Base-by-base conservation (phyloP, 2,888 invertebrate species). In the Ligdia adustata region DNA sequence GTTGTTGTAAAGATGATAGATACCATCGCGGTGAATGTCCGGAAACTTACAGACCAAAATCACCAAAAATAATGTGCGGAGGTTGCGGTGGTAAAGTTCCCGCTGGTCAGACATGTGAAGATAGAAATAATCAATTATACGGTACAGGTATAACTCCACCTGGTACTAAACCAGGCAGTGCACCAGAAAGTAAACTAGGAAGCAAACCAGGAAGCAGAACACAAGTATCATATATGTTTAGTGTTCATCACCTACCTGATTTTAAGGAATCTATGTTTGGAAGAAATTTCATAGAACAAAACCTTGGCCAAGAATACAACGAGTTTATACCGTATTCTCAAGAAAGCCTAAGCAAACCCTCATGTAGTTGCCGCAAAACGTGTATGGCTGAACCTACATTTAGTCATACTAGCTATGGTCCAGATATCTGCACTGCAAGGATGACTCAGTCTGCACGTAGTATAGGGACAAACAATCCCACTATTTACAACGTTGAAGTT, bases 1-100 rank as follows among this genome's bases (percentile, higher is more conserved):
- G 90, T 67, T 57, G 60, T 34, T 89, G 90, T 54, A 83, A 83
- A 59, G 85, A 90, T 41, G 88, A 90, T 28, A 72, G 76, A 5
- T 81, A 72, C 71, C 89, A 89, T 61, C 79, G 85, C 43, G 81
- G 79, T 2, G 62, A 62, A 3, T 85, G 87, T 57, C 82, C 81
- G 6, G 72, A 72, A 16, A 69, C 61, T 22, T n/a, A 6, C 12
- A 31, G 55, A 40, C 46, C 42, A 14, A 53, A 61, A 39, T 51
- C 39, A 32, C 26, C 32, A 35, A 32, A 41, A 3, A 69, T 48
- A 1, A 50, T 55, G 14, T 88, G 89, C 44, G 33, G 54, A 4
- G 80, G 78, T 7, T 89, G 89, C 43, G 76, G 75, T 29, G 86
- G 87, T 5, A 32, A 58, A 2, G 60, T 72, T n/a, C 47, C 60